Evolutionary conservation across 2,888 invertebrate genomes (phyloP).

Genomic region (Marronus borbonicus): DNA sequence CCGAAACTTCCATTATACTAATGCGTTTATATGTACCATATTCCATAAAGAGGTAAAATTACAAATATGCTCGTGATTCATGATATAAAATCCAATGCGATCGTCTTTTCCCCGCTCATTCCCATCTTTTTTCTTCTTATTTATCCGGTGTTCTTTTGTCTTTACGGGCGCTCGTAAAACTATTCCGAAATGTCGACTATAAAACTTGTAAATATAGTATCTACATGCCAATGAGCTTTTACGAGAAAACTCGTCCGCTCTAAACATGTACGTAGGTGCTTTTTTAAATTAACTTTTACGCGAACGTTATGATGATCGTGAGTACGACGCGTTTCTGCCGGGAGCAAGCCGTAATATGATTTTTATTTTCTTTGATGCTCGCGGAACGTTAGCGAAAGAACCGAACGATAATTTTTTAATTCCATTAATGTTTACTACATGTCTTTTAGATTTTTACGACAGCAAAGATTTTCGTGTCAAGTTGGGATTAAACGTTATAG

Average conservation of each 20-base stretch:
- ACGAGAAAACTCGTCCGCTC: not conserved
- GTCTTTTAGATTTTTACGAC: not conserved
- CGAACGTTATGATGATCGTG: slow-evolving; percentile 2
- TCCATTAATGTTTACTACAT: not conserved
- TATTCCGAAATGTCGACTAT: slow-evolving; percentile 7
- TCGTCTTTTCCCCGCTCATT: not conserved
- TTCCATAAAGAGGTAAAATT: not conserved
- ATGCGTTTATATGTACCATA: slow-evolving; percentile 8
- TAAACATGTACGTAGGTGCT: not conserved
- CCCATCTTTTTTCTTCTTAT: slow-evolving; percentile 10
- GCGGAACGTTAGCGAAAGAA: not conserved
- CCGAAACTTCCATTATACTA: slow-evolving; percentile 34
- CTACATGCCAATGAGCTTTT: not conserved
- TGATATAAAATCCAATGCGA: not conserved
- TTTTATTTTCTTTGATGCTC: slow-evolving; percentile 4
- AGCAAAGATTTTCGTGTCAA: not conserved
- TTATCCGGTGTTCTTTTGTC: not conserved
- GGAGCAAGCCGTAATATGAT: not conserved
- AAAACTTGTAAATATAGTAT: slow-evolving; percentile 21
- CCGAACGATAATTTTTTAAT: not conserved
- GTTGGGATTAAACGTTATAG: no score
- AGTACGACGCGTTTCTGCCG: not conserved
- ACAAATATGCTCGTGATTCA: not conserved
- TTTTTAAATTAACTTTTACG: slow-evolving; percentile 6
- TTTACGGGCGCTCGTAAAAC: slow-evolving; percentile 20